Evolutionary conservation across 2,113 vertebrate genomes (phyloP), one percentile per base, ranked within the genome.

Genomic region (Entosphenus tridentatus): DNA sequence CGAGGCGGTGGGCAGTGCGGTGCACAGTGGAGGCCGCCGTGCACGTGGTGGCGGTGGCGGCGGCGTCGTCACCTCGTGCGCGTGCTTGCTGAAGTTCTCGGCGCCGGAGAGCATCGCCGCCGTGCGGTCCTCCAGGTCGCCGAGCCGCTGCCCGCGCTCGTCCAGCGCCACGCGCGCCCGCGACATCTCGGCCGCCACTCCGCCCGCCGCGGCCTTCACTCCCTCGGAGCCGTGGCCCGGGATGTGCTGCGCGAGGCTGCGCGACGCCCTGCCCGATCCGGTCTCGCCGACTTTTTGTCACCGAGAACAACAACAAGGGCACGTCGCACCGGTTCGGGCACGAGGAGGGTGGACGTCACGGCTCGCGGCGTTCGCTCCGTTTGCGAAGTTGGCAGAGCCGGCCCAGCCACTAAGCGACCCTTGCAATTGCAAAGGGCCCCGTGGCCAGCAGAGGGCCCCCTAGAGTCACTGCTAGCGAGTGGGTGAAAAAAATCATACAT

Each of bases 41-140:
- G 21, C 21, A 3, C 21, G 21, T 21, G 21, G 3, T 21, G 39
- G 39, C 5, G 39, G 39, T 7, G 39, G 39, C 6, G 39, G 39
- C 6, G 6, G 39, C 39, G 39, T 5, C 5, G 39, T 72, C 79
- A 97, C 92, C 88, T 89, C 89, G 0, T 98, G 92, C 57, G 93
- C 93, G 1, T 98, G 92, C 77, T 95, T 97, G 78, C 89, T 93
- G 72, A 98, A 95, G 0, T 77, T 81, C 70, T 98, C 93, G 1
- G 93, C 93, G 0, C 89, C 91, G 74, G 87, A 77, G 90, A 98
- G 89, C 89, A 98, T 95, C 13, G 87, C 84, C 0, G 89, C 89
- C 0, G 92, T 96, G 71, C 82, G 84, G 9, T 98, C 93, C 14
- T 98, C 93, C 79, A 96, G 82, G 75, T 98, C 93, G 0, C 93